Evolutionary conservation across 2,888 invertebrate genomes (phyloP), one percentile per base, ranked within the genome.

Genomic region (Dolichopus griseipennis): DNA sequence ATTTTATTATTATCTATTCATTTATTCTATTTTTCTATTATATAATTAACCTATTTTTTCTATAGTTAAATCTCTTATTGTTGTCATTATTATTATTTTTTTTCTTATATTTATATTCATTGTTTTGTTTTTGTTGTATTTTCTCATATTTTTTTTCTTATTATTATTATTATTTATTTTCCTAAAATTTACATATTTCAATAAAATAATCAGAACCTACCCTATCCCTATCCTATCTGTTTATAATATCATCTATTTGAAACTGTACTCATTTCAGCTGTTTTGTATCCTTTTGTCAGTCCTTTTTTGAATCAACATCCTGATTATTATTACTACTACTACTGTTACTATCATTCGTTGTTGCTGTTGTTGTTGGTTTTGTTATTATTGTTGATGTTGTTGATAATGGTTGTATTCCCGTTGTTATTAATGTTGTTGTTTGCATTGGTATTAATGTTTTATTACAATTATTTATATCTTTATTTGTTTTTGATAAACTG

Each of bases 241-340:
- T 52, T 41, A 41, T 12, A 52, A 3, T 52, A 52, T 52, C 52
- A 18, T 52, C 52, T 52, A 52, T 52, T 52, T 12, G 9, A 52
- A 52, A 52, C 52, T 52, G 52, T 52, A 52, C 52, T 52, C 52
- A 52, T 52, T 52, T 52, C 9, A 52, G 52, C 18, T 52, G 52
- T 52, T 52, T 52, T 52, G 52, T 52, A 52, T 52, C 52, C 52
- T 52, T 52, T 18, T 52, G 52, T 52, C 52, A 52, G 52, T 52
- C 52, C 52, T 52, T 52, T n/a, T 52, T 52, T 12, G 2, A 12
- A n/a, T 52, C n/a, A 18, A 6, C 52, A 18, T 52, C 52, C 9
- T 18, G 18, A 52, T 18, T 15, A 52, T 18, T 18, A 52, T n/a
- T 18, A 52, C 15, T 52, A 52, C n/a, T 15, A 52, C 6, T 18